Evolutionary conservation across 2,797 vertebrate species (phyloP).

Genomic region (Sebastes steindachneri): DNA sequence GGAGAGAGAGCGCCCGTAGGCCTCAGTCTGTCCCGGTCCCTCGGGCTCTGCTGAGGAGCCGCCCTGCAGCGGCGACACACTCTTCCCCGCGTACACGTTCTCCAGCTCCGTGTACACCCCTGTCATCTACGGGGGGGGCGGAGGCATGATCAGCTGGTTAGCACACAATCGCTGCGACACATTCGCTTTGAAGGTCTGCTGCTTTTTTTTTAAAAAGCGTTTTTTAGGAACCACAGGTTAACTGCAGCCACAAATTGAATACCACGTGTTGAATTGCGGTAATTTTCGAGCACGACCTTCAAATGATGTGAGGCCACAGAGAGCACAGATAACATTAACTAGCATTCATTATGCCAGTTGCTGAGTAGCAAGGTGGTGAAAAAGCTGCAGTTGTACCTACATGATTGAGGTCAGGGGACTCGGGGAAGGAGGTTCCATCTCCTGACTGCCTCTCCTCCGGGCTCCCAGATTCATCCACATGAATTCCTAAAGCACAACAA

Average conservation of each 20-base stretch:
- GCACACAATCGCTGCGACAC: conserved; percentile 26
- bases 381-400: conserved; percentile 73
- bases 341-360: conserved; percentile 40
- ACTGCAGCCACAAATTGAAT: neutral
- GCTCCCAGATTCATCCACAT: conserved; percentile 87
- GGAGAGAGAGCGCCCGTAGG: conserved; percentile 80
- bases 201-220: neutral
- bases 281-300: conserved; percentile 59
- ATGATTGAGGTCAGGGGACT: conserved; percentile 96
- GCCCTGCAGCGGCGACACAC: conserved; percentile 72
- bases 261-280: neutral
- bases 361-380: conserved; percentile 7
- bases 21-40: conserved; percentile 80
- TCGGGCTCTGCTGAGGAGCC: conserved; percentile 84
- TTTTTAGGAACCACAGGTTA: neutral
- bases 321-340: conserved; percentile 38
- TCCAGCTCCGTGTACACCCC: conserved; percentile 95
- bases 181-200: conserved; percentile 59
- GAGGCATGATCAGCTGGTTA: conserved; percentile 77
- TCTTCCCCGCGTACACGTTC: conserved; percentile 88
- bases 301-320: conserved; percentile 48
- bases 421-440: conserved; percentile 96
- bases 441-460: conserved; percentile 96
- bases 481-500: conserved; percentile 85
- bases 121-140: conserved; percentile 89